Evolutionary conservation across 2,888 invertebrate genomes (phyloP), one percentile per base, ranked within the genome.

Genomic region (Caenorhabditis angaria): DNA sequence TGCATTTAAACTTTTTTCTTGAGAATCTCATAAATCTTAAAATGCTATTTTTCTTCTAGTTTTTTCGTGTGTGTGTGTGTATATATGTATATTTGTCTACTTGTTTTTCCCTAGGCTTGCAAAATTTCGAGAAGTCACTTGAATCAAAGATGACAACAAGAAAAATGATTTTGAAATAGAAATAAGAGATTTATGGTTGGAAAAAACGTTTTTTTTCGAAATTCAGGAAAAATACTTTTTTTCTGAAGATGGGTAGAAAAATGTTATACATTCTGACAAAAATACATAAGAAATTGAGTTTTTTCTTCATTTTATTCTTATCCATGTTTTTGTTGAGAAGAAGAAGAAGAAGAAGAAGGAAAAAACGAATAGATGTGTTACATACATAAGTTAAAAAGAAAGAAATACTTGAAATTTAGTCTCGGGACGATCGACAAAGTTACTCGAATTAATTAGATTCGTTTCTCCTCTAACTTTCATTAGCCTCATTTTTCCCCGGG

Each of bases 371-470:
- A n/a, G n/a, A n/a, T n/a, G n/a, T n/a, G n/a, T n/a, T n/a, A n/a
- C n/a, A n/a, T n/a, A n/a, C n/a, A n/a, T n/a, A n/a, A n/a, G n/a
- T n/a, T n/a, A n/a, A n/a, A n/a, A 10, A 41, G 41, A 41, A 41
- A 18, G 41, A 10, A n/a, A n/a, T n/a, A n/a, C n/a, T n/a, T n/a
- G n/a, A n/a, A n/a, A n/a, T n/a, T n/a, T n/a, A n/a, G n/a, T n/a
- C n/a, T n/a, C n/a, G n/a, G n/a, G n/a, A n/a, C n/a, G n/a, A n/a
- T n/a, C n/a, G n/a, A n/a, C n/a, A n/a, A n/a, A n/a, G n/a, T n/a
- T n/a, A n/a, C n/a, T n/a, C n/a, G n/a, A n/a, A 41, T 41, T 41
- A 41, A 41, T 41, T 41, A 41, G 41, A 41, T 41, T 41, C 41
- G 41, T 41, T 41, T 41, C 18, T n/a, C n/a, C n/a, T n/a, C n/a